Base-by-base conservation (phyloP, 2,888 invertebrate species). In the Sisyra nigra region DNA sequence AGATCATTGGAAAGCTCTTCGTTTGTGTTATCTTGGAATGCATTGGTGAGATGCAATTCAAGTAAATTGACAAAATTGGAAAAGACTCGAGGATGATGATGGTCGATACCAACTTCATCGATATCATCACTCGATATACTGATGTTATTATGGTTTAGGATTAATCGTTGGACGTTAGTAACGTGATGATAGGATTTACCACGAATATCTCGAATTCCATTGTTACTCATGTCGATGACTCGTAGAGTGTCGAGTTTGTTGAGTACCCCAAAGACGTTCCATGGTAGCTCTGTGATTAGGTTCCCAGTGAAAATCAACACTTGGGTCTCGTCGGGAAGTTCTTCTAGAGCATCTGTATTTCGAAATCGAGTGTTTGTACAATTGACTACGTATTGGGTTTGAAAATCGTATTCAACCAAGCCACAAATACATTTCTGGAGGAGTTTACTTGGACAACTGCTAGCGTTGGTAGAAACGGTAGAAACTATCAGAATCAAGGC, bases 131-230 rank as follows among this genome's bases (percentile, higher is more conserved):
- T 56, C 0, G 72, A 71, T 47, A 80, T 69, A 3, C 74, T 71
- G 31, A 83, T 61, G 46, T 79, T 68, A 54, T 84, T 84, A 54
- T 80, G 77, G 56, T 82, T 78, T 44, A 84, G 62, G 47, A 80
- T 72, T 7, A 84, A 63, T 18, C 76, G 66, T 53, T 74, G 69
- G 0, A 83, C 82, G 47, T 70, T 71, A 39, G 69, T 67, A 1
- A 83, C 82, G 52, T 76, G 78, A 54, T 84, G 83, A 55, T 79
- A 84, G 0, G 79, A 65, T 57, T 82, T 80, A 2, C 83, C 83
- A 46, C 73, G 71, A 38, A 84, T 80, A 49, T 76, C 75, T 36
- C 68, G 60, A 34, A 84, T 82, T 11, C 71, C 67, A 57, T 84
- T 84, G 54, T 71, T 76, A 47, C 77, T 78, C 76, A 84, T 76